A percentile compares a stretch with the other conserved stretches of the same genome.
phyloP scores from a whole-genome alignment of 2,888 invertebrate genomes.

The Philereme vetulata region DNA sequence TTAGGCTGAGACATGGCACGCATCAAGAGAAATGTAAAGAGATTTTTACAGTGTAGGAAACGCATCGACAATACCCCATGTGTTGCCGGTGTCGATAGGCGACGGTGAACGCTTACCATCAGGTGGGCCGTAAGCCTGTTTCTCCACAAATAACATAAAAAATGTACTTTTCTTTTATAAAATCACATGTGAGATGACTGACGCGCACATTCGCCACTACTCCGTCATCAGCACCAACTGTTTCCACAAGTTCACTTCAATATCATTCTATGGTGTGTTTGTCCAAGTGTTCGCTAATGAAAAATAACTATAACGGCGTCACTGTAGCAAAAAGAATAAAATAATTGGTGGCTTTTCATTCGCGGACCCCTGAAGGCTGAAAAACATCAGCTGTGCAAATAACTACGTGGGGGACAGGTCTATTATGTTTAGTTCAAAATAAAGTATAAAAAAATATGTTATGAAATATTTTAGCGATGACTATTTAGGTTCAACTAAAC shows the following conservation, averaged over 20 bases:
- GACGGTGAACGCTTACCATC: too few relatives aligned
- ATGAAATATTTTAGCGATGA: constrained; percentile 6
- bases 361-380: constrained; percentile 22
- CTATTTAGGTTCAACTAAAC: background rate
- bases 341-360: constrained; percentile 25
- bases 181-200: too few relatives aligned
- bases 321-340: constrained; percentile 17
- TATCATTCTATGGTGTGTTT: constrained; percentile 8
- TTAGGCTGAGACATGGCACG: too few relatives aligned
- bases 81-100: too few relatives aligned
- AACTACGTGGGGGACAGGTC: background rate
- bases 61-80: too few relatives aligned
- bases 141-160: too few relatives aligned
- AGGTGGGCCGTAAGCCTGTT: too few relatives aligned
- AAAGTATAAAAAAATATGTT: background rate
- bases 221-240: constrained; percentile 1
- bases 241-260: constrained; percentile 5
- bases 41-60: too few relatives aligned
- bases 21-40: too few relatives aligned
- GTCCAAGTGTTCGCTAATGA: constrained; percentile 18
- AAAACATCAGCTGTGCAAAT: constrained; percentile 30
- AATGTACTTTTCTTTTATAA: too few relatives aligned
- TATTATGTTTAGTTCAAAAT: background rate
- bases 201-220: too few relatives aligned
- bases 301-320: constrained; percentile 25